Conservation (phyloP, 2,797 vertebrate genomes). For the Tachyglossus aculeatus region DNA sequence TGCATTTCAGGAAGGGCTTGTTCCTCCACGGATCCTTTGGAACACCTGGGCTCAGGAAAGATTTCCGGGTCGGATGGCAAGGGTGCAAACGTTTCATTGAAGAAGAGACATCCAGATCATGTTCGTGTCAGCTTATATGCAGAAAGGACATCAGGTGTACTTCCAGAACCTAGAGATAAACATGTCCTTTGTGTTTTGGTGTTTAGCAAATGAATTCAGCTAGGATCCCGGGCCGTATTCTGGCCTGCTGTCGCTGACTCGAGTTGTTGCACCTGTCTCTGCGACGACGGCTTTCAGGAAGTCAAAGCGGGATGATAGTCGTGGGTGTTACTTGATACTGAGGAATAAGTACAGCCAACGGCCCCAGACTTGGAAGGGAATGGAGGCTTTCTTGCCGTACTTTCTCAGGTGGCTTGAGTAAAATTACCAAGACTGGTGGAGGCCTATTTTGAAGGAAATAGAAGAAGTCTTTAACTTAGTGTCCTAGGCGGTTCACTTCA, state of each 20-base stretch:
- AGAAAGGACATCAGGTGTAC: background rate
- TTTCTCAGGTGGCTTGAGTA: background rate
- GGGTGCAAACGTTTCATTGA: too few species aligned
- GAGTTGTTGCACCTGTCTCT: conserved; percentile 27
- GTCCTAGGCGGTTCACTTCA: too few species aligned
- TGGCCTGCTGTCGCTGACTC: background rate
- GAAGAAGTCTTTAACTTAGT: too few species aligned
- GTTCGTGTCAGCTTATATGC: too few species aligned
- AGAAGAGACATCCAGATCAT: too few species aligned
- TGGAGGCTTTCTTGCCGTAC: background rate
- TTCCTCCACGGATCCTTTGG: too few species aligned
- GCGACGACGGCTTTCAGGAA: background rate
- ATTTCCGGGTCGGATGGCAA: too few species aligned
- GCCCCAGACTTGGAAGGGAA: background rate
- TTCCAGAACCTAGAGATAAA: background rate
- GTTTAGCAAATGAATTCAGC: background rate
- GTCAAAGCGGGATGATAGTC: background rate
- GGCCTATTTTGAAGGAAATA: background rate
- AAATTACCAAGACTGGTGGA: background rate
- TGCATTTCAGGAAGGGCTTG: too few species aligned
- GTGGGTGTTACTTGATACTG: too few species aligned
- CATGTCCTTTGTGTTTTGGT: conserved; percentile 5
- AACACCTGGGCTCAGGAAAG: too few species aligned
- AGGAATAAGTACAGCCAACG: too few species aligned
- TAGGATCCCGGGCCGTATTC: background rate